A percentile compares a stretch with the other conserved stretches of the same genome.
phyloP scores from a whole-genome alignment of 2,797 vertebrate species.

The Ambastaia sidthimunki region DNA sequence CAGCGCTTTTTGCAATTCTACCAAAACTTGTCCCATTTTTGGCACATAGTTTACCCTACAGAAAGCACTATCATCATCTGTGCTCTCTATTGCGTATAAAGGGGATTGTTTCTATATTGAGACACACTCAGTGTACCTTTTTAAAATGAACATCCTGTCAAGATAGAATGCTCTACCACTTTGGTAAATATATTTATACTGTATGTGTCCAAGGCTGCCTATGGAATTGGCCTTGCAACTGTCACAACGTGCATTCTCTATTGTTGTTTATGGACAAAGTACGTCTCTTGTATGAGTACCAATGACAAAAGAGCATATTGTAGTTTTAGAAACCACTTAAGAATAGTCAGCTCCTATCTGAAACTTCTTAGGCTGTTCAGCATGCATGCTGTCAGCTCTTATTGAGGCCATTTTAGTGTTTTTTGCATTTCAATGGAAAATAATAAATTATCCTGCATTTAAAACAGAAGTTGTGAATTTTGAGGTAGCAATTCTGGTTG shows the following conservation, averaged over 20 bases:
- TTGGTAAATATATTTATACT: constrained; percentile 63
- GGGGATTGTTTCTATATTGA: constrained; percentile 35
- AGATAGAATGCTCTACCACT: constrained; percentile 62
- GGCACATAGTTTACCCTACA: not conserved
- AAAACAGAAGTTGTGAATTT: not conserved
- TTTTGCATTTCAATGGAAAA: constrained; percentile 12
- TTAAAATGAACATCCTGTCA: constrained; percentile 52
- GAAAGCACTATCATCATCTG: not conserved
- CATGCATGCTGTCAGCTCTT: constrained; percentile 4
- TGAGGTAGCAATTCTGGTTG: not conserved
- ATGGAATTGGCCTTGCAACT: constrained; percentile 69
- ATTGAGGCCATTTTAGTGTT: constrained; percentile 24
- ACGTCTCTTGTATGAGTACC: constrained; percentile 60
- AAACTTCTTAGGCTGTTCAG: constrained; percentile 11
- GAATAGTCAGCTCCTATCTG: constrained; percentile 28
- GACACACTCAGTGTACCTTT: constrained; percentile 3
- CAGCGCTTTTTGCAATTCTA: too few species aligned
- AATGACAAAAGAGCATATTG: constrained; percentile 62
- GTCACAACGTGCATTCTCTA: constrained; percentile 61
- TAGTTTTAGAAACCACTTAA: constrained; percentile 62
- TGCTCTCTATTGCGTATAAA: not conserved
- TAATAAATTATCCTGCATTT: not conserved
- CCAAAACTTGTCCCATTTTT: too few species aligned
- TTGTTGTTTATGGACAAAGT: constrained; percentile 75
- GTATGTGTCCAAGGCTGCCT: constrained; percentile 67